These are phyloP conservation scores for Drosophila aldrichi DNA, from an alignment of 2,888 invertebrate genomes.

Conservation along the genomic window DNA sequence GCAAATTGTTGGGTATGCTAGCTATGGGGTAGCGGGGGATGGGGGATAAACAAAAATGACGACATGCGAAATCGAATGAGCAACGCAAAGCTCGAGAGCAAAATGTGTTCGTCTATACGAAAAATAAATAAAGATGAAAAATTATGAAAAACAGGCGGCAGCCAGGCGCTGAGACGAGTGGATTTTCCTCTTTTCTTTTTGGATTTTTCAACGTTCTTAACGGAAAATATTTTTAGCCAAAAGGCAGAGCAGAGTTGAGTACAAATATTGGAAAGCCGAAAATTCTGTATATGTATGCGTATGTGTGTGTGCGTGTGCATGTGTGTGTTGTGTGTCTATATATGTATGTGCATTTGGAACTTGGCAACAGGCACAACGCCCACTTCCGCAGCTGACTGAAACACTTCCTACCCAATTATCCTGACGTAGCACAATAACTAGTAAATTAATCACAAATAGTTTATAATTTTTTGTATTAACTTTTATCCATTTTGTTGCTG, in stretches of 20 bases:
- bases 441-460: not conserved
- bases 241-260: conserved; percentile 44
- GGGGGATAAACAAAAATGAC: conserved; percentile 71
- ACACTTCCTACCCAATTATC: conserved; percentile 30
- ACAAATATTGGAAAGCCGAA: conserved; percentile 73
- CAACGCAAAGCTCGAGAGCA: conserved; percentile 40
- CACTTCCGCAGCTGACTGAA: conserved; percentile 59
- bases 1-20: conserved; percentile 30
- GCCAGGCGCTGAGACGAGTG: conserved; percentile 32
- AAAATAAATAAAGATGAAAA: conserved; percentile 73
- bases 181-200: conserved; percentile 34
- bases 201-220: conserved; percentile 53
- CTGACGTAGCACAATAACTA: conserved; percentile 12
- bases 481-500: not conserved
- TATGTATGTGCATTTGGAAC: conserved; percentile 36
- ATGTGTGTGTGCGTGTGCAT: conserved; percentile 15
- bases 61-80: conserved; percentile 55
- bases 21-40: not conserved
- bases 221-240: conserved; percentile 74
- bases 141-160: conserved; percentile 75
- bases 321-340: conserved; percentile 6
- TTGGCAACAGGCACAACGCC: conserved; percentile 70
- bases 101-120: conserved; percentile 27
- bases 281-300: conserved; percentile 34
- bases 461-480: not conserved